Evolutionary conservation across 2,797 vertebrate species (phyloP), one percentile per base, ranked within the genome.

Genomic region (Anguilla anguilla): DNA sequence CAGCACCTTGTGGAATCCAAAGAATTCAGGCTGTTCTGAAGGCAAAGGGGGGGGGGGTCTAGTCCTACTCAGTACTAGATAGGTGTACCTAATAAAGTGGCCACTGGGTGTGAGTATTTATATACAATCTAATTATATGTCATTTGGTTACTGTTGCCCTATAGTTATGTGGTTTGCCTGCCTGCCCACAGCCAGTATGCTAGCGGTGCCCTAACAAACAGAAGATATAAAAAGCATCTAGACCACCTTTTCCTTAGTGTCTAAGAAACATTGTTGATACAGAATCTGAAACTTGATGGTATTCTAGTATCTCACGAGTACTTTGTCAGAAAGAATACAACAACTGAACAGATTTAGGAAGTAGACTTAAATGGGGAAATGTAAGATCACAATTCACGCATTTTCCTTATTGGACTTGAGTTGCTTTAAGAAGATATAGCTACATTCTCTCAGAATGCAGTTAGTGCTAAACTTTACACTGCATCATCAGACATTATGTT

Each of bases 121-220:
- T 85, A 19, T 43, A 85, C 61, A 51, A 10, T n/a, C 7, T 69
- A 69, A 43, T 39, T 43, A 84, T 55, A 67, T 19, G 10, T 64
- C 0, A 67, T 64, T 39, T 85, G 57, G 59, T 82, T 82, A 82
- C 46, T 82, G 28, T 19, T 64, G 43, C 84, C 22, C 31, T 69
- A 46, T 69, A 85, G 22, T 85, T 85, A 84, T 69, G 84, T 67
- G 84, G 59, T 46, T 69, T n/a, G 57, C 84, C 35, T 31, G 51
- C 83, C 25, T 67, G 31, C 57, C 35, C 4, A n/a, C 15, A 35
- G 25, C 22, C 28, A 15, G 39, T 67, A 57, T 83, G 49, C n/a
- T 28, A 83, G 51, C 51, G 7, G 17, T 59, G 15, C 15, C 57
- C 17, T 0, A 59, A 15, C 35, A 64, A 17, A 83, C 10, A 64